Evolutionary conservation across 30 jellyfish, hydroid and myxozoan species (phyloP).

Genomic region (Mastigias papua): DNA sequence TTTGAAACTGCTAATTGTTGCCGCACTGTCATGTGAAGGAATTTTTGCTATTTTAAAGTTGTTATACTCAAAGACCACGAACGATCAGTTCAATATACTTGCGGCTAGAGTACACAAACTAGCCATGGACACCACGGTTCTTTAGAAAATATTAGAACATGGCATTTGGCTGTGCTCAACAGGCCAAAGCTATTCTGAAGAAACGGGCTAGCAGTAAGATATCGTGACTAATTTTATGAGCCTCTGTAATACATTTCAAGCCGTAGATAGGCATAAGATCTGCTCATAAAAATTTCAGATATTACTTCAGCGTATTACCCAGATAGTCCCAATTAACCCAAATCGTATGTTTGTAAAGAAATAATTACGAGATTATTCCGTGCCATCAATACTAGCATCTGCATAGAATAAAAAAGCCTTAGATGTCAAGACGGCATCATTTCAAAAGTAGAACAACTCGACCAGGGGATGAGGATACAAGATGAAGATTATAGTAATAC

Average conservation of each 20-base stretch:
- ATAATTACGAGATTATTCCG: neutral
- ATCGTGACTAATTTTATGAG: conserved; percentile 3
- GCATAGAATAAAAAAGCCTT: conserved; percentile 1
- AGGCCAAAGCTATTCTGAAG: too few species aligned
- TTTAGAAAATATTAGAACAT: too few species aligned
- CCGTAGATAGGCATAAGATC: neutral
- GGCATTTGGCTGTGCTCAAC: too few species aligned
- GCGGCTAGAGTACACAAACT: too few species aligned
- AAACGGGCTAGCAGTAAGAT: neutral
- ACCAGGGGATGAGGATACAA: neutral
- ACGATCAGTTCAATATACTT: too few species aligned
- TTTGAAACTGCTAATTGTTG: too few species aligned
- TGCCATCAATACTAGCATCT: neutral
- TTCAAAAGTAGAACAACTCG: neutral
- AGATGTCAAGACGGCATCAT: neutral
- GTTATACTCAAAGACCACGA: too few species aligned
- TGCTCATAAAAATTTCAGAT: neutral
- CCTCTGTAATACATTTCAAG: neutral
- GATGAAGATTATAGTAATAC: conserved; percentile 1
- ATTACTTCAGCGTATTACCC: neutral
- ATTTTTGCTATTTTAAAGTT: too few species aligned
- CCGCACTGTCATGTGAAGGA: too few species aligned
- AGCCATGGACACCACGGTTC: too few species aligned
- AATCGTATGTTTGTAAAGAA: neutral
- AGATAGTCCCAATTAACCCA: neutral